Percentiles rank a stretch among this genome's conserved stretches.
Evolutionary conservation across 2,797 vertebrate genomes (phyloP).

Genomic region (Orestias chungarensis): DNA sequence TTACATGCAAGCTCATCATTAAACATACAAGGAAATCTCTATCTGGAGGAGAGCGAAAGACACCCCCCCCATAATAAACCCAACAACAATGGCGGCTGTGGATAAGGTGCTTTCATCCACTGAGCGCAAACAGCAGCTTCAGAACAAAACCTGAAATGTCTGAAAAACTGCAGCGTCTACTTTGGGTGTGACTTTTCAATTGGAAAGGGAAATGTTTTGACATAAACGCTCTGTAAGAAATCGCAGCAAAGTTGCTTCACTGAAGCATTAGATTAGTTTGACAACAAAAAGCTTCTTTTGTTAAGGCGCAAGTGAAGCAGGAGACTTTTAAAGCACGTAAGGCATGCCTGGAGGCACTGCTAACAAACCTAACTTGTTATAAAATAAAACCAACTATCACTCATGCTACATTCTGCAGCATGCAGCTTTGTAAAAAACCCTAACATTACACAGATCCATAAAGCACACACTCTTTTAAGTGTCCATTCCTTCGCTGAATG

Average conservation of each 20-base stretch:
- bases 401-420: constrained; percentile 26
- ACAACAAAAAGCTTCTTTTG: constrained; percentile 26
- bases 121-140: constrained; percentile 49
- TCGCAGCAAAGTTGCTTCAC: constrained; percentile 37
- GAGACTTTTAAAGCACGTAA: constrained; percentile 45
- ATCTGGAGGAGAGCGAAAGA: constrained; percentile 23
- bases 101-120: constrained; percentile 50
- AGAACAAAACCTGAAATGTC: constrained; percentile 22
- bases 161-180: constrained; percentile 14
- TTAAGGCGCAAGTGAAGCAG: constrained; percentile 58
- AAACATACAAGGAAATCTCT: constrained; percentile 19
- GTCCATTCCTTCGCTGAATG: constrained; percentile 20
- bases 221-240: constrained; percentile 36
- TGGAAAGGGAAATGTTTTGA: constrained; percentile 51
- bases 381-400: constrained; percentile 2
- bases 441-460: constrained; percentile 48
- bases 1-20: constrained; percentile 35
- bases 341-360: constrained; percentile 49
- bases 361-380: constrained; percentile 39
- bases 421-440: constrained; percentile 44
- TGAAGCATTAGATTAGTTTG: constrained; percentile 50
- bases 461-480: constrained; percentile 62
- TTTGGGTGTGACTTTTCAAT: constrained; percentile 20
- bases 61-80: too few species aligned
- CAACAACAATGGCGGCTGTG: constrained; percentile 35